A percentile compares a stretch with the other conserved stretches of the same genome.
These are phyloP conservation scores for Oscheius sp. DNA, from an alignment of 2,888 invertebrate genomes.

Conservation along the genomic window DNA sequence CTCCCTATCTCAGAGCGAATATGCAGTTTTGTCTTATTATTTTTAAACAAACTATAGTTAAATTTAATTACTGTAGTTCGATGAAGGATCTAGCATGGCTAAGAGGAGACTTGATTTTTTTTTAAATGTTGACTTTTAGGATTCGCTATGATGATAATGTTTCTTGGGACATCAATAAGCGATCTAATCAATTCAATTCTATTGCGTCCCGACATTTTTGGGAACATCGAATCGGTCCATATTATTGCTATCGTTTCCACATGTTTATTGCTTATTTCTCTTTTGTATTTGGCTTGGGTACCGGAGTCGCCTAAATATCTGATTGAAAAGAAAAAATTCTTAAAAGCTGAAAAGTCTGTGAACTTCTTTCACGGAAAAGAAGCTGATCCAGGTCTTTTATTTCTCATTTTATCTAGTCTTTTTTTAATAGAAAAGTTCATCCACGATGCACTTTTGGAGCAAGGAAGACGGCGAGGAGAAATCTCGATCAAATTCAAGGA, in stretches of 20 bases:
- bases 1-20: too few species aligned
- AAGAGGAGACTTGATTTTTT: too few species aligned
- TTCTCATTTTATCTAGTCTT: background rate
- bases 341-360: background rate
- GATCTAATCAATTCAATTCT: background rate
- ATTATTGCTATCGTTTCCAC: background rate
- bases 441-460: background rate
- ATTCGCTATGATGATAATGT: background rate
- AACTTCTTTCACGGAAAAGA: constrained; percentile 2
- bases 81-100: too few species aligned
- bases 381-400: background rate
- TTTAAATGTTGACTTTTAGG: too few species aligned
- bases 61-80: too few species aligned
- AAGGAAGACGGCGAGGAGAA: background rate
- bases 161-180: background rate
- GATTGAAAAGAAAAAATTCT: background rate
- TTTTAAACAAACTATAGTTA: too few species aligned
- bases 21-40: too few species aligned
- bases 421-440: background rate
- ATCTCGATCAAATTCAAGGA: background rate
- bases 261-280: background rate
- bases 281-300: background rate
- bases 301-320: constrained; percentile 10
- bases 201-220: background rate
- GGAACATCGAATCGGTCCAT: background rate